Percentiles rank a stretch among this genome's conserved stretches.
Conservation (phyloP, 2,888 invertebrate genomes). For the Leptinotarsa tumamoca region DNA sequence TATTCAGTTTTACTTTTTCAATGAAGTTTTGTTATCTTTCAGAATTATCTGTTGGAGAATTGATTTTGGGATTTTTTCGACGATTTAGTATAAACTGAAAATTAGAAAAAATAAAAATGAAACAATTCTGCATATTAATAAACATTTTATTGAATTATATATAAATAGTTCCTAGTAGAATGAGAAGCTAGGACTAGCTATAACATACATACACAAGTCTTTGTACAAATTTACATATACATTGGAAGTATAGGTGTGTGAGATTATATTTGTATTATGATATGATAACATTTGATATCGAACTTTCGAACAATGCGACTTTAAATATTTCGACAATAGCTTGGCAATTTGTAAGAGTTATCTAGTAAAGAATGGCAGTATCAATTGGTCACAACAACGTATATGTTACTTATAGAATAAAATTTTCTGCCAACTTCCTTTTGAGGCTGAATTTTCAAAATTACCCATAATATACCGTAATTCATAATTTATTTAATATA, state of each 20-base stretch:
- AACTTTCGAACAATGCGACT: constrained; percentile 46
- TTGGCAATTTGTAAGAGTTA: constrained; percentile 49
- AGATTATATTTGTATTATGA: constrained; percentile 49
- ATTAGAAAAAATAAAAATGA: background rate
- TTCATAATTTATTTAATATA: constrained; percentile 5
- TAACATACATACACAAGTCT: constrained; percentile 63
- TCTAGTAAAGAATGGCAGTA: constrained; percentile 51
- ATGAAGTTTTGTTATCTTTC: too few relatives aligned
- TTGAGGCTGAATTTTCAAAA: constrained; percentile 29
- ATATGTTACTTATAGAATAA: constrained; percentile 40
- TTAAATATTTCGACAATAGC: constrained; percentile 48
- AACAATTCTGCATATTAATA: constrained; percentile 45
- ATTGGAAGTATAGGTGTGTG: constrained; percentile 61
- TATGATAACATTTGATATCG: constrained; percentile 57
- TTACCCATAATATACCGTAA: constrained; percentile 12
- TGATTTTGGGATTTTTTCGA: too few relatives aligned
- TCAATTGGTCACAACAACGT: constrained; percentile 43
- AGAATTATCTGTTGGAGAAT: too few relatives aligned
- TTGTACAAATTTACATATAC: constrained; percentile 64
- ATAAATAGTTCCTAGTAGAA: constrained; percentile 64
- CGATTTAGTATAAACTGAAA: too few relatives aligned
- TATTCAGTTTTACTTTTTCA: too few relatives aligned
- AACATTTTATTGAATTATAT: constrained; percentile 63
- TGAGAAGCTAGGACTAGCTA: constrained; percentile 64
- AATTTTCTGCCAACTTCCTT: constrained; percentile 49